Conservation (phyloP, 2,113 vertebrate species). For the Erythrolamprus reginae region DNA sequence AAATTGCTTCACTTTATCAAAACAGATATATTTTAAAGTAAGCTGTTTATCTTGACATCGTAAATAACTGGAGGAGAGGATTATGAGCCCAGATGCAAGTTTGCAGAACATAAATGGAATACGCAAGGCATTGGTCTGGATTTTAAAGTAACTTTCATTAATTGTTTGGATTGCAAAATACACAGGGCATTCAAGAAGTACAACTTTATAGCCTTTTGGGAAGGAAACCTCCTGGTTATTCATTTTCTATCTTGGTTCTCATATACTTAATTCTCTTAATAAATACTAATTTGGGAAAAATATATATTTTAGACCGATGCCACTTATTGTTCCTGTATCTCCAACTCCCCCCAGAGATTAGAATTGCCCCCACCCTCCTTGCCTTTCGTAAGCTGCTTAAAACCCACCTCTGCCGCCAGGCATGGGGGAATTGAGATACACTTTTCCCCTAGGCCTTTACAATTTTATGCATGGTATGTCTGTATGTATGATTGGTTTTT, state of each 20-base stretch:
- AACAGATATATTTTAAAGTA: conserved; percentile 5
- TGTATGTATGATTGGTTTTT: no score
- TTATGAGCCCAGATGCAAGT: neutral
- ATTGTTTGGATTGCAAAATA: neutral
- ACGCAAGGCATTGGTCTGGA: neutral
- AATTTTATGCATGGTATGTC: no score
- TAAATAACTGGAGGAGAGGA: conserved; percentile 6
- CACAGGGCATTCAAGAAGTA: neutral
- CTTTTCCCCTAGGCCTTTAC: no score
- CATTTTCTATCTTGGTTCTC: neutral
- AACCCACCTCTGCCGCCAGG: no score
- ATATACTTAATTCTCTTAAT: neutral
- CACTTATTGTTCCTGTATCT: neutral
- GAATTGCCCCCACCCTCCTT: no score
- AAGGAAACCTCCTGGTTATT: neutral
- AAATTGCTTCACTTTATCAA: conserved; percentile 2
- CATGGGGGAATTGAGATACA: no score
- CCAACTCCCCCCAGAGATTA: no score
- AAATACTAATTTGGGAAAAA: neutral
- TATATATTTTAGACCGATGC: neutral
- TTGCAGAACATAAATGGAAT: neutral
- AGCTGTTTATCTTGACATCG: neutral
- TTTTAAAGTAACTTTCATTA: neutral
- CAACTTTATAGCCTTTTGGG: neutral
- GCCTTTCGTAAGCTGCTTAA: no score